Evolutionary conservation across 2,888 invertebrate species (phyloP).

Genomic region (Synergus gifuensis): DNA sequence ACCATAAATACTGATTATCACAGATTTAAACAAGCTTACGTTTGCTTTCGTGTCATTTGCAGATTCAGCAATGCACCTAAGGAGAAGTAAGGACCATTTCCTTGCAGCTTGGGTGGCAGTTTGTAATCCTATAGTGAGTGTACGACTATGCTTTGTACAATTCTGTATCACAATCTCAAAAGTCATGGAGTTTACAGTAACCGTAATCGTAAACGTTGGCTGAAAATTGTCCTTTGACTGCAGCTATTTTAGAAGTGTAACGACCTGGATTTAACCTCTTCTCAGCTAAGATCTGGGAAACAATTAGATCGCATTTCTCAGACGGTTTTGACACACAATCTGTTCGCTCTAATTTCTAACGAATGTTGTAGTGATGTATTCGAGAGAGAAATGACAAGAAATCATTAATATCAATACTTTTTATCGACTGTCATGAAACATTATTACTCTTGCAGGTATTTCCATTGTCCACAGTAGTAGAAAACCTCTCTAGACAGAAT

Average conservation of each 20-base stretch:
- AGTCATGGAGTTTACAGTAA: neutral
- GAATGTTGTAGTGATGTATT: no score
- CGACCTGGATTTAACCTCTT: neutral
- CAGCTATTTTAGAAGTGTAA: neutral
- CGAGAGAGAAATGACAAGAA: no score
- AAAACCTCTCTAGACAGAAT: no score
- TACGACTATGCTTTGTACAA: neutral
- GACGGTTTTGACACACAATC: no score
- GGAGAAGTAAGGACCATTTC: constrained; percentile 35
- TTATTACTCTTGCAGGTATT: no score
- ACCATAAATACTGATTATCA: neutral
- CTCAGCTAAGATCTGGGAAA: no score
- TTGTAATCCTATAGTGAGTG: constrained; percentile 39
- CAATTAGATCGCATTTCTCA: no score
- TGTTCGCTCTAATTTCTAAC: no score
- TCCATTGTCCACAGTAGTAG: no score
- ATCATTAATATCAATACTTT: no score
- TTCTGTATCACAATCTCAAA: neutral
- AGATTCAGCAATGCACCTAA: constrained; percentile 49
- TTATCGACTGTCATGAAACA: no score
- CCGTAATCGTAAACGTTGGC: neutral
- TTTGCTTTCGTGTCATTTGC: constrained; percentile 50
- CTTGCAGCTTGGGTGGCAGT: constrained; percentile 49
- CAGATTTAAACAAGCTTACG: constrained; percentile 42
- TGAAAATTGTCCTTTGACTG: neutral